phyloP scores from a whole-genome alignment of 2,113 vertebrate species.

The Seriola quinqueradiata region DNA sequence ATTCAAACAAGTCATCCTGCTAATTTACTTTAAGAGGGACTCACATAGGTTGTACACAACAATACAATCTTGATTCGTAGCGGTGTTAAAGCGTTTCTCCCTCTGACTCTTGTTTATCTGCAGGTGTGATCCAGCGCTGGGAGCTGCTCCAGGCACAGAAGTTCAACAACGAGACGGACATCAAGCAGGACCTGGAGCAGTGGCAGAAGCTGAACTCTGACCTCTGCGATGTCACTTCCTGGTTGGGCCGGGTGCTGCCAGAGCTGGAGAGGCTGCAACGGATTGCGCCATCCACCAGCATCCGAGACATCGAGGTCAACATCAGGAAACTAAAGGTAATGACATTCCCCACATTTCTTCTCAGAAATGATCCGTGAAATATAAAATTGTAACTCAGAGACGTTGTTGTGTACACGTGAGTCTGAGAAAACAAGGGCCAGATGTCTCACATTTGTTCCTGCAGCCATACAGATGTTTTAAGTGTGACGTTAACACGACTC shows the following conservation, averaged over 20 bases:
- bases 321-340: slow-evolving; percentile 88
- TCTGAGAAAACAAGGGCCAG: too few relatives aligned
- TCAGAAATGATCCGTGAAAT: too few relatives aligned
- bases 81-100: not conserved
- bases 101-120: not conserved
- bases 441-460: too few relatives aligned
- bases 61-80: too few relatives aligned
- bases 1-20: too few relatives aligned
- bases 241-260: slow-evolving; percentile 86
- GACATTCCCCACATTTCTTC: too few relatives aligned
- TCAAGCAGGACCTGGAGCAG: slow-evolving; percentile 83
- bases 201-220: slow-evolving; percentile 89
- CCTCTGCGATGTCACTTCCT: slow-evolving; percentile 85
- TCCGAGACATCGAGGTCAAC: slow-evolving; percentile 83
- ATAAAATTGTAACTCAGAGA: too few relatives aligned
- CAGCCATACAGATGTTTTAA: not conserved
- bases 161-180: slow-evolving; percentile 72
- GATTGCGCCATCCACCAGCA: slow-evolving; percentile 69
- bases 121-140: slow-evolving; percentile 94
- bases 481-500: not conserved
- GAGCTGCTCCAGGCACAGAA: slow-evolving; percentile 88
- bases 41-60: not conserved
- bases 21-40: too few relatives aligned
- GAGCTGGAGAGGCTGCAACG: slow-evolving; percentile 87
- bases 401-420: too few relatives aligned